Percentiles rank a stretch among this genome's conserved stretches.
phyloP scores from a whole-genome alignment of 2,888 invertebrate genomes.

The Pedicia rivosa region DNA sequence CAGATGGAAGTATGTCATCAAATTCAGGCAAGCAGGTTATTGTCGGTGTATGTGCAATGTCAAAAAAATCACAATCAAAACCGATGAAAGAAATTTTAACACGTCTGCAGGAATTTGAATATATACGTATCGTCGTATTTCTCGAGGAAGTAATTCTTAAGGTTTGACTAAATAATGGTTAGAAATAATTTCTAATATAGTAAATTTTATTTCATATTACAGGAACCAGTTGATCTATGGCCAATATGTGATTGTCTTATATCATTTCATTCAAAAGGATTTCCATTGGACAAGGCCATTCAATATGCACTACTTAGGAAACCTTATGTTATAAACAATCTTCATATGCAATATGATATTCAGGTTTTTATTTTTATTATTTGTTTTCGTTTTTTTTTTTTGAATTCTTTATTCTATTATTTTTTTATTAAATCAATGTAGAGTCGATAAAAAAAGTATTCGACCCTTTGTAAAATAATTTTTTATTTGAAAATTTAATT shows the following conservation, averaged over 20 bases:
- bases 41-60: conserved; percentile 99
- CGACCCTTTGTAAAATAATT: too few species aligned
- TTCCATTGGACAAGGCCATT: conserved; percentile 95
- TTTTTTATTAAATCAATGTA: neutral
- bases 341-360: conserved; percentile 96
- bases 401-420: too few species aligned
- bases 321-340: conserved; percentile 95
- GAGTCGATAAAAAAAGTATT: too few species aligned
- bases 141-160: conserved; percentile 91
- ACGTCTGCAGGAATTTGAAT: conserved; percentile 89
- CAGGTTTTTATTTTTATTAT: conserved; percentile 40
- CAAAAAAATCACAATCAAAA: conserved; percentile 96
- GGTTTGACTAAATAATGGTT: conserved; percentile 29
- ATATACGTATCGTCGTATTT: conserved; percentile 88
- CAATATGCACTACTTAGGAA: conserved; percentile 85
- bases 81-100: conserved; percentile 99
- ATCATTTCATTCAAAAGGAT: conserved; percentile 96
- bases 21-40: conserved; percentile 73
- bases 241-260: conserved; percentile 95
- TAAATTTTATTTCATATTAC: conserved; percentile 13
- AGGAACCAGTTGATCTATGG: conserved; percentile 96
- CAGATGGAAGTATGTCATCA: conserved; percentile 37
- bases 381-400: too few species aligned
- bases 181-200: neutral
- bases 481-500: too few species aligned